Evolutionary conservation across 2,888 invertebrate genomes (phyloP), one percentile per base, ranked within the genome.

Genomic region (Polymixis flavicincta): DNA sequence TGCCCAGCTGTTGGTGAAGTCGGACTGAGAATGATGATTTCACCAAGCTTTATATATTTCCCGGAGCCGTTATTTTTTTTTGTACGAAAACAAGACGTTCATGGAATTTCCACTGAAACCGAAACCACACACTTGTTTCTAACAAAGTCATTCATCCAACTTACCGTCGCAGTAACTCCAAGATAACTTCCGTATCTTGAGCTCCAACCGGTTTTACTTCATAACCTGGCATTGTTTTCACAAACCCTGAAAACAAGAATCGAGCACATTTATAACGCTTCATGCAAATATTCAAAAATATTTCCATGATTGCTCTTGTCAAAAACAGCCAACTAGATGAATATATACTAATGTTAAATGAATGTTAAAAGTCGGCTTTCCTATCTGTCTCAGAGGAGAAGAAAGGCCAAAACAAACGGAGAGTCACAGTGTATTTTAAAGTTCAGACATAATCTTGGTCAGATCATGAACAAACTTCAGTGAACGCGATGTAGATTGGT

Each of bases 91-190:
- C 14, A 32, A 32, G 19, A 69, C 14, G 48, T 45, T 14, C 11
- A 25, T 22, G 22, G 32, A 71, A 37, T 25, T 42, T 71, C 17
- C 5, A 25, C 2, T 54, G 11, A 45, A 28, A 54, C 14, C 42
- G 17, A 11, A 28, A 54, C 9, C 42, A 22, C 2, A 45, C 4
- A 14, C 1, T 25, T 48, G 4, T 22, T 55, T 55, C 14, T 48
- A 28, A 48, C 19, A 50, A 74, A 14, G 7, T 55, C 6, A 55
- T 32, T 25, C 4, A n/a, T 45, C 9, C 37, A 61, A 97, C 97
- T 93, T 96, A 97, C 91, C 93, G 94, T 87, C 96, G 96, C 2
- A 98, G 93, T 89, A 98, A 97, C 54, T 93, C 91, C 78, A 97
- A 93, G 25, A 97, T 95, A 61, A 92, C 94, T 5, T 96, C 95